Percentiles rank a stretch among this genome's conserved stretches.
Conservation (phyloP, 2,888 invertebrate genomes). For the Ctenicera cuprea region DNA sequence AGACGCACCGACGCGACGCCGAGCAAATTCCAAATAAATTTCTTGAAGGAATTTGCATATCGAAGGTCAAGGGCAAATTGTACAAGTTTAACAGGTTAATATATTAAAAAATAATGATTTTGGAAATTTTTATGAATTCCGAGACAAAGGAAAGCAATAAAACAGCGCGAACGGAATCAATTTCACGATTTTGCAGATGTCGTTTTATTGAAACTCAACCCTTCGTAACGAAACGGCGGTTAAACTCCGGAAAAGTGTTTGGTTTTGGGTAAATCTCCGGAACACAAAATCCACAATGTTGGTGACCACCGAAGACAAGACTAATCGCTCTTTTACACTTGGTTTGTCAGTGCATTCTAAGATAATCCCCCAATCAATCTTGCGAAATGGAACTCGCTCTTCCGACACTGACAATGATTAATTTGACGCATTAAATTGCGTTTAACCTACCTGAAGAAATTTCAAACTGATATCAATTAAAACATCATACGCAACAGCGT, state of each 20-base stretch:
- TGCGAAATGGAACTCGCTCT: constrained; percentile 13
- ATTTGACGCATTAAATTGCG: constrained; percentile 18
- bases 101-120: constrained; percentile 1
- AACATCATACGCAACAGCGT: constrained; percentile 12
- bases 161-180: neutral
- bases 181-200: neutral
- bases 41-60: constrained; percentile 20
- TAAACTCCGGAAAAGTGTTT: neutral
- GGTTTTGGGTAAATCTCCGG: neutral
- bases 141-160: too few species aligned
- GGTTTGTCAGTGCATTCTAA: constrained; percentile 17
- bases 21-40: constrained; percentile 27
- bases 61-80: constrained; percentile 22
- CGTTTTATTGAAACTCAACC: neutral
- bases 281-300: neutral
- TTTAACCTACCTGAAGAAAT: neutral
- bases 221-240: neutral
- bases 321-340: constrained; percentile 36
- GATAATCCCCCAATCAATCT: constrained; percentile 32
- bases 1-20: neutral
- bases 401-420: constrained; percentile 33
- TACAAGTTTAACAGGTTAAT: constrained; percentile 15
- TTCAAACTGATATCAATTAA: constrained; percentile 11
- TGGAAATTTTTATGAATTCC: neutral
- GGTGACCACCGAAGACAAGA: constrained; percentile 29